Evolutionary conservation across 2,113 vertebrate genomes (phyloP).

Genomic region (Nipponia nippon): DNA sequence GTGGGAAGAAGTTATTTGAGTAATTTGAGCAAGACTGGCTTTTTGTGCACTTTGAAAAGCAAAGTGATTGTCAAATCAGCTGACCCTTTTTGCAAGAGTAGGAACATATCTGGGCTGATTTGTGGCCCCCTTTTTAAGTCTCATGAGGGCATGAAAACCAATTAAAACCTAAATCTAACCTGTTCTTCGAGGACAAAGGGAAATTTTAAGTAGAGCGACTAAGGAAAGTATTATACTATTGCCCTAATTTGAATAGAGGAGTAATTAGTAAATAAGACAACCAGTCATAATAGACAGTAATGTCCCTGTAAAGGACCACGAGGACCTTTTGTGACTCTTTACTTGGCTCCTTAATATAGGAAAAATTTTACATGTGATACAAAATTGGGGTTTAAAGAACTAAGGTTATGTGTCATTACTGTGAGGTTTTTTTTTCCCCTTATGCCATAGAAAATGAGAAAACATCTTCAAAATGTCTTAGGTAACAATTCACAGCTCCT

Average conservation of each 20-base stretch:
- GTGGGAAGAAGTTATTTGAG: background rate
- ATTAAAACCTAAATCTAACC: constrained; percentile 5
- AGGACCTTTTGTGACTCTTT: background rate
- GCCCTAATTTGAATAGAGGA: background rate
- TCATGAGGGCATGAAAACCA: background rate
- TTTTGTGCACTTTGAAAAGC: background rate
- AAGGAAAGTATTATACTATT: background rate
- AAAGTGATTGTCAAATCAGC: background rate
- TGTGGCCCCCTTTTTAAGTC: background rate
- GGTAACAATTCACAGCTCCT: background rate
- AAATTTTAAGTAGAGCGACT: background rate
- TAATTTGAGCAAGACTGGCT: background rate
- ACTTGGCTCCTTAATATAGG: background rate
- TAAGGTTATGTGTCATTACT: background rate
- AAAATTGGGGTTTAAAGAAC: background rate
- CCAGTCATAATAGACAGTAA: background rate
- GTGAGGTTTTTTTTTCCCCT: fast-evolving
- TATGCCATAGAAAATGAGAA: background rate
- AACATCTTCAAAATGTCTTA: background rate
- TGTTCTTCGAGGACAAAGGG: background rate
- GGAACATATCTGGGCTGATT: background rate
- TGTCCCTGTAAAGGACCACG: background rate
- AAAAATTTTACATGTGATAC: background rate
- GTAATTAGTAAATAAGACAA: background rate
- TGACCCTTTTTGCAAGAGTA: background rate